Base-by-base conservation (phyloP, 2,888 invertebrate species). In the Stenurella melanura region DNA sequence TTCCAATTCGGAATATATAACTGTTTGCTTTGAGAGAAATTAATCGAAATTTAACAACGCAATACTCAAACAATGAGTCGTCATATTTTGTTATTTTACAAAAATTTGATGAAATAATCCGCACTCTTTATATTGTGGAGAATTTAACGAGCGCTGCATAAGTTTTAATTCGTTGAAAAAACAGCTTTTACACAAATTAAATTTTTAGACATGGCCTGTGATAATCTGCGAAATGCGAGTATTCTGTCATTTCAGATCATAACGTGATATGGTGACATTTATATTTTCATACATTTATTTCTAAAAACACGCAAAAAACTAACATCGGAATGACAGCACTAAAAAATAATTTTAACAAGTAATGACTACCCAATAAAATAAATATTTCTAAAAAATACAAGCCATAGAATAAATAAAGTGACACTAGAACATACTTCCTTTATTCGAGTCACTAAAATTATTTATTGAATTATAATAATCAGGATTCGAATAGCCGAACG, bases 101-200 rank as follows among this genome's bases (percentile, higher is more conserved):
- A 42, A 50, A n/a, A n/a, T 50, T 34, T 50, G 50, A 50, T n/a
- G 50, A 50, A 50, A n/a, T 50, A n/a, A 50, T 50, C 50, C n/a
- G 6, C n/a, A n/a, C 5, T 50, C n/a, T 50, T 50, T 15, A 15
- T n/a, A n/a, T n/a, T n/a, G 50, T n/a, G 50, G n/a, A n/a, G n/a
- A n/a, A 50, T 50, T 50, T 15, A n/a, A 6, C n/a, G 50, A 50
- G n/a, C 15, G 15, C 50, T 50, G 12, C 6, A 6, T 50, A n/a
- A 50, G n/a, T 50, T 50, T n/a, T 50, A n/a, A 50, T 50, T 50
- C 50, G 50, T 15, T 50, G n/a, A n/a, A 50, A 50, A 50, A 50
- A n/a, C 50, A 50, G n/a, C 50, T n/a, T 50, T 50, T n/a, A 50
- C 50, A n/a, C n/a, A 5, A n/a, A 50, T 17, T 50, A n/a, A 50